These are phyloP conservation scores for Heterotilapia buettikoferi DNA, from an alignment of 2,113 vertebrate genomes.

Conservation along the genomic window DNA sequence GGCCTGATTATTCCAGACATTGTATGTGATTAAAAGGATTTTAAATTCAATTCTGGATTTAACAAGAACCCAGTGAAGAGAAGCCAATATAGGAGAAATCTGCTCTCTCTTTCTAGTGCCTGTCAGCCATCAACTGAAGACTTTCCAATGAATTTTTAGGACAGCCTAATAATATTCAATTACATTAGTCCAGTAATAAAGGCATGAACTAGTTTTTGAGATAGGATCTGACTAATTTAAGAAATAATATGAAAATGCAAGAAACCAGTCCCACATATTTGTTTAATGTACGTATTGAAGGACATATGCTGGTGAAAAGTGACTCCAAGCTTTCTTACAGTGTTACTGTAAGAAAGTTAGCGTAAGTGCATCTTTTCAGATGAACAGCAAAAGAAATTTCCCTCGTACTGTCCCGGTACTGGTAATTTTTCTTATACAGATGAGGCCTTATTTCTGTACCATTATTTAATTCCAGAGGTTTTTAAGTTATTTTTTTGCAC, in stretches of 20 bases:
- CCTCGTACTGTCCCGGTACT: fast-evolving
- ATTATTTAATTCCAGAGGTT: neutral
- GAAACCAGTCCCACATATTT: neutral
- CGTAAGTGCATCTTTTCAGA: neutral
- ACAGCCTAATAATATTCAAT: neutral
- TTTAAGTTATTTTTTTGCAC: neutral
- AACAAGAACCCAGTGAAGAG: neutral
- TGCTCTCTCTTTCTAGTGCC: neutral
- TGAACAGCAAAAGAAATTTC: neutral
- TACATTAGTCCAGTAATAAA: neutral
- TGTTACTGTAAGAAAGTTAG: neutral
- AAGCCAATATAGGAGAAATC: neutral
- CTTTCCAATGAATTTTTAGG: neutral
- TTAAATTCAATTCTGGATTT: neutral
- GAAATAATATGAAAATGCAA: neutral
- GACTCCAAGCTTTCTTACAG: neutral
- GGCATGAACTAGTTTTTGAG: neutral
- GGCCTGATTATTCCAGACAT: neutral
- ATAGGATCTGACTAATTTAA: neutral
- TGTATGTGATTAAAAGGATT: neutral
- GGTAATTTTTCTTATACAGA: neutral
- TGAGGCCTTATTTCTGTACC: neutral
- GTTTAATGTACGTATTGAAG: neutral
- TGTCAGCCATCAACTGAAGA: neutral
- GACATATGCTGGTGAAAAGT: neutral